Evolutionary conservation across 2,797 vertebrate species (phyloP).

Genomic region (Gymnothorax reevesii): DNA sequence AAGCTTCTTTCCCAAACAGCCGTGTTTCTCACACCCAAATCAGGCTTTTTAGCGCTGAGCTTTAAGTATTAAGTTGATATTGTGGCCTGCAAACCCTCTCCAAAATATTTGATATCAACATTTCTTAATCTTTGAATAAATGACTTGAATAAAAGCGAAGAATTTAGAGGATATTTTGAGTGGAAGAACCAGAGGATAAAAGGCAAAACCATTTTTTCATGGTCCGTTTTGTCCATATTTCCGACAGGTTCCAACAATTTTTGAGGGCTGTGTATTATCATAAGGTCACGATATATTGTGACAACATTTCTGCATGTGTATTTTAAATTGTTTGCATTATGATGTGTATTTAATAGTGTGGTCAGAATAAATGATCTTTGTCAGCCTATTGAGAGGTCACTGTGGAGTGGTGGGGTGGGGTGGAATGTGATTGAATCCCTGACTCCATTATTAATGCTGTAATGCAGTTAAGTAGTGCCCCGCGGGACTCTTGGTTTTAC

Average conservation of each 20-base stretch:
- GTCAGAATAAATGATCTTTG: neutral
- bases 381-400: too few relatives aligned
- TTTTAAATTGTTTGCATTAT: neutral
- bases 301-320: neutral
- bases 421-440: neutral
- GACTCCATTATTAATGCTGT: neutral
- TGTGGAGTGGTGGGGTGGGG: neutral
- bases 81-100: neutral
- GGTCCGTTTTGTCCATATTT: too few relatives aligned
- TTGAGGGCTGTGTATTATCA: too few relatives aligned
- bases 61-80: neutral
- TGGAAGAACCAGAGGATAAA: too few relatives aligned
- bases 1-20: neutral
- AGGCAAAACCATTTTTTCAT: too few relatives aligned
- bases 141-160: too few relatives aligned
- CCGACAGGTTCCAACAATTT: too few relatives aligned
- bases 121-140: too few relatives aligned
- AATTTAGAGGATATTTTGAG: too few relatives aligned
- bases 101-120: too few relatives aligned
- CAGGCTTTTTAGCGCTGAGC: neutral
- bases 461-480: too few relatives aligned
- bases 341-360: neutral
- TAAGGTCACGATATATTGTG: neutral
- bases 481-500: too few relatives aligned
- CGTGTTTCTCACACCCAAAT: neutral